Evolutionary conservation across 2,113 vertebrate species (phyloP).

Genomic region (Taurulus bubalis): DNA sequence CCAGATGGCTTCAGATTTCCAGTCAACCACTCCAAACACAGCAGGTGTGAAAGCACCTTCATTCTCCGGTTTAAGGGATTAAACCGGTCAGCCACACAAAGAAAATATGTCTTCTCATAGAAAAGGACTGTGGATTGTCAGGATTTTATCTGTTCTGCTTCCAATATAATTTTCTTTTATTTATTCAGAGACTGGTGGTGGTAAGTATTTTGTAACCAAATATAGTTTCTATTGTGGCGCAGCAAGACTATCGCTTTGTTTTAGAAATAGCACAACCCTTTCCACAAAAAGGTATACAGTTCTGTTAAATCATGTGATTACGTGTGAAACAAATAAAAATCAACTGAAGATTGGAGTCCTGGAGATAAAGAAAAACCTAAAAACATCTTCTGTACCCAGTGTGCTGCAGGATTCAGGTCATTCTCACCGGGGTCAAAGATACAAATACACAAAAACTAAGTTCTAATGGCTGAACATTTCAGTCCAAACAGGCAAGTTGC

Average conservation of each 20-base stretch:
- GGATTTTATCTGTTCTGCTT: conserved; percentile 26
- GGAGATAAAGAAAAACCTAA: too few relatives aligned
- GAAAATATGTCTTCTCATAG: conserved; percentile 9
- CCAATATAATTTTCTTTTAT: conserved; percentile 12
- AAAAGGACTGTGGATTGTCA: conserved; percentile 2
- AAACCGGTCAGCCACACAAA: conserved; percentile 35
- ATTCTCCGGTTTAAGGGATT: conserved; percentile 14
- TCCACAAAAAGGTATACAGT: conserved; percentile 3
- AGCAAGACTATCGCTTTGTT: conserved; percentile 17
- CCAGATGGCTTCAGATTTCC: conserved; percentile 29
- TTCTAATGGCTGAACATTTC: neutral
- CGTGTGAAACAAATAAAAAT: neutral
- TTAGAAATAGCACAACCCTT: conserved; percentile 22
- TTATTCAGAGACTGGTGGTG: neutral
- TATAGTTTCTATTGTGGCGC: neutral
- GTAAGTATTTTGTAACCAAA: conserved; percentile 16
- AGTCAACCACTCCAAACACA: conserved; percentile 11
- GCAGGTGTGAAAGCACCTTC: conserved; percentile 45
- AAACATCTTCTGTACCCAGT: conserved; percentile 1
- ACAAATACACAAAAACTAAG: neutral
- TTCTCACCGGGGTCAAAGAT: conserved; percentile 8
- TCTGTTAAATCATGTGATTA: neutral
- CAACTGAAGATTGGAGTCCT: neutral
- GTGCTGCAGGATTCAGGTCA: neutral
- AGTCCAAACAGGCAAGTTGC: neutral